Percentiles rank a stretch among this genome's conserved stretches.
Evolutionary conservation across 64 coral and sea anemone species (phyloP).

Genomic region (Montipora cactus): DNA sequence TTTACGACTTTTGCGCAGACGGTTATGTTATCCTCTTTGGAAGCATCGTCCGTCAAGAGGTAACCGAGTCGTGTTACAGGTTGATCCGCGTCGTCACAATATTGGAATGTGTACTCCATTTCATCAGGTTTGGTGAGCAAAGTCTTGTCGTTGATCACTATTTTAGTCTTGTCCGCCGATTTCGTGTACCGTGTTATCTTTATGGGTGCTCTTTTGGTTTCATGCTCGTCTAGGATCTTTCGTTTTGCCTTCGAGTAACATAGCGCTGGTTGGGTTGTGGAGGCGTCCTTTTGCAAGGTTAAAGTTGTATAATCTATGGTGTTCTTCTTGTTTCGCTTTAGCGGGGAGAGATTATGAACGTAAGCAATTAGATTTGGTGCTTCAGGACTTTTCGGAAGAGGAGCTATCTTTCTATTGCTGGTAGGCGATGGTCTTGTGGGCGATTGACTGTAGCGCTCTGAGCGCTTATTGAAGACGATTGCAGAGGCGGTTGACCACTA

Average conservation of each 20-base stretch:
- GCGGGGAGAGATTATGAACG: slow-evolving; percentile 36
- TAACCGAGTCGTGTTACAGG: slow-evolving; percentile 21
- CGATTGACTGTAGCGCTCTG: neutral
- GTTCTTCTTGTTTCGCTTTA: slow-evolving; percentile 56
- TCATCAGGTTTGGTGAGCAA: slow-evolving; percentile 24
- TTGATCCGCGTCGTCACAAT: neutral
- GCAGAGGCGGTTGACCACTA: neutral
- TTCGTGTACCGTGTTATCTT: slow-evolving; percentile 16
- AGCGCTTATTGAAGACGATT: neutral
- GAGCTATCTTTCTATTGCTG: neutral
- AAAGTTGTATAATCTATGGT: slow-evolving; percentile 32
- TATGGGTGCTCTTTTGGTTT: too few species aligned
- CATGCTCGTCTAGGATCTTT: too few species aligned
- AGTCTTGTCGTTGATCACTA: neutral
- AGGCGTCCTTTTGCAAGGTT: slow-evolving; percentile 42
- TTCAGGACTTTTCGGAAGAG: neutral
- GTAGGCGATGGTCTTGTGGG: neutral
- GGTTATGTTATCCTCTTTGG: slow-evolving; percentile 45
- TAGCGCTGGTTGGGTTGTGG: neutral
- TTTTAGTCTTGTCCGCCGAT: slow-evolving; percentile 40
- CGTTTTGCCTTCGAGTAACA: too few species aligned
- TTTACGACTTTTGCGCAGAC: slow-evolving; percentile 76
- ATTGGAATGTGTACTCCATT: slow-evolving; percentile 71
- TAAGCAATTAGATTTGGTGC: slow-evolving; percentile 19
- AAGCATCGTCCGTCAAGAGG: neutral